Base-by-base conservation (phyloP, 2,888 invertebrate species). In the Eupithecia subumbrata region DNA sequence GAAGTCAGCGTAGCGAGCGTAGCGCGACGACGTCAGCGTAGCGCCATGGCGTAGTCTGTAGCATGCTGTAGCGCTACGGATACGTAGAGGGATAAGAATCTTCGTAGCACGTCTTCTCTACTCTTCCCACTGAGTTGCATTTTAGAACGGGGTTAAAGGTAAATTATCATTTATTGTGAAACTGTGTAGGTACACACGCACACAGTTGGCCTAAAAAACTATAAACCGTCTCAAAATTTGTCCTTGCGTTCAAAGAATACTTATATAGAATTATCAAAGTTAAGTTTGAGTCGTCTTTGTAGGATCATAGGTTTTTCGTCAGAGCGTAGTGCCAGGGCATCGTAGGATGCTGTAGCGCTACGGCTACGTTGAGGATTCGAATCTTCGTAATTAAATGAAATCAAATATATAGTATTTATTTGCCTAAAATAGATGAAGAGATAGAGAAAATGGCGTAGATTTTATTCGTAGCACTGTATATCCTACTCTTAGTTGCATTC, bases 1-100 rank as follows among this genome's bases (percentile, higher is more conserved):
- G 91, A 93, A 91, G 87, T 91, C 88, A 75, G 67, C 63, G 34
- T 8, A 8, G 30, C 63, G 30, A 68, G 67, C 48, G 71, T 69
- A 72, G 66, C 64, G 75, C 56, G 80, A 81, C 82, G 75, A 74
- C 74, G 76, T 72, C 71, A 72, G 63, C 16, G 52, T 70, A 18
- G 64, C 64, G 63, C 73, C 63, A 69, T 73, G 66, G 63, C 77
- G 74, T 63, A 67, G 66, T n/a, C 37, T 37, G 66, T 40, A 71
- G 76, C 73, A 56, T 22, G 60, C 45, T 64, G 73, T 69, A 56
- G 72, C 70, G 64, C 45, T 63, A 66, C 64, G 56, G 18, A 60
- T 52, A 22, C 48, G 71, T 56, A 45, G 9, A 66, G 8, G n/a
- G 4, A 48, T 18, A 40, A 5, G 14, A 11, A 64, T 34, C 9